Conservation (phyloP, 2,113 vertebrate genomes). For the Dipodomys ordii region DNA sequence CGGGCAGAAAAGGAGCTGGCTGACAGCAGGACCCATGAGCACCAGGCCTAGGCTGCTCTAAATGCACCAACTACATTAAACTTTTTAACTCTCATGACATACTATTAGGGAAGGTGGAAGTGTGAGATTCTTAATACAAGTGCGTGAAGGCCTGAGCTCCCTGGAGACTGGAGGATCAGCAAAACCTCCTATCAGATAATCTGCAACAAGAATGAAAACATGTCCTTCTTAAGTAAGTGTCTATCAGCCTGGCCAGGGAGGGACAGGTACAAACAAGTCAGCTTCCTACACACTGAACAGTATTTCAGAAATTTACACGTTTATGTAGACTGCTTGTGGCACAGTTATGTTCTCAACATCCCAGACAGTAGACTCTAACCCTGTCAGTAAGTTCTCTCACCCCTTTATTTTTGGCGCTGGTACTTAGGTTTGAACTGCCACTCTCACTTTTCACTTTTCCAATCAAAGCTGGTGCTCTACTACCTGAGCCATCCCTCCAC, state of each 20-base stretch:
- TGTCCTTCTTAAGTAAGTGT: neutral
- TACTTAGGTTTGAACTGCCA: too few species aligned
- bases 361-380: neutral
- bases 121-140: neutral
- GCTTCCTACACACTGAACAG: neutral
- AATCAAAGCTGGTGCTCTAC: too few species aligned
- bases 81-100: neutral
- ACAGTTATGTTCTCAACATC: neutral
- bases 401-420: too few species aligned
- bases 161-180: neutral
- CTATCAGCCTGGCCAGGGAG: neutral
- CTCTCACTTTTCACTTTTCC: too few species aligned
- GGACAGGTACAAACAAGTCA: neutral
- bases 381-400: neutral
- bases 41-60: neutral
- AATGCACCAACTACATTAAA: neutral
- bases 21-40: neutral
- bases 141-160: neutral
- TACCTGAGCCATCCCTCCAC: too few species aligned
- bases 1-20: neutral
- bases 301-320: neutral
- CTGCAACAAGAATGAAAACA: neutral
- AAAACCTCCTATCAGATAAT: neutral
- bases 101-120: neutral
- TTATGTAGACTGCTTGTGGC: neutral